These are phyloP conservation scores for Dasypogon diadema DNA, from an alignment of 2,888 invertebrate genomes.

Conservation along the genomic window DNA sequence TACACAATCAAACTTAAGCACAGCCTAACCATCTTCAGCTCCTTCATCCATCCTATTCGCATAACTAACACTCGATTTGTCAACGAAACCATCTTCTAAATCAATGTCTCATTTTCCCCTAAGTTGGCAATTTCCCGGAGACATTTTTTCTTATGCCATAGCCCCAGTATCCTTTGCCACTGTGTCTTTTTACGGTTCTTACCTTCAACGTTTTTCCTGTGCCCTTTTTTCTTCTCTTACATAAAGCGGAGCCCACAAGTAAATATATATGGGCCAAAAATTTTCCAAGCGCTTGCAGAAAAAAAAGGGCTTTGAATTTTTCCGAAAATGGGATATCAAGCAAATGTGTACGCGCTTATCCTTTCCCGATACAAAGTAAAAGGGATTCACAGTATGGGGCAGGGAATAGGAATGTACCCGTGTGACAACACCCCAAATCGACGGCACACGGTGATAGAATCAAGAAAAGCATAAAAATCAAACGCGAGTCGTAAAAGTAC, in stretches of 20 bases:
- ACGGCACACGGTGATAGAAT: not conserved
- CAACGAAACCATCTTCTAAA: constrained; percentile 59
- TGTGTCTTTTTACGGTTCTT: constrained; percentile 17
- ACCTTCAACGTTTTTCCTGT: not conserved
- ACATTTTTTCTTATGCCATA: constrained; percentile 19
- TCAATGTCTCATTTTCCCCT: constrained; percentile 58
- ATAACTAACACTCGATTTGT: constrained; percentile 60
- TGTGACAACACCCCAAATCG: constrained; percentile 15
- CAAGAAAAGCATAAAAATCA: constrained; percentile 34
- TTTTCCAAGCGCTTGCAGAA: constrained; percentile 16
- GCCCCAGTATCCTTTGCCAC: constrained; percentile 1
- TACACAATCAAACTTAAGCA: not conserved
- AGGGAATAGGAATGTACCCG: not conserved
- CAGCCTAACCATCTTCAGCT: constrained; percentile 52
- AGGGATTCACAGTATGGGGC: not conserved
- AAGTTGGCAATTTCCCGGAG: constrained; percentile 53
- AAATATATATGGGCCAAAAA: constrained; percentile 20
- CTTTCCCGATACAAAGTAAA: not conserved
- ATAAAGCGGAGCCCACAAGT: not conserved
- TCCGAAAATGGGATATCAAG: constrained; percentile 28
- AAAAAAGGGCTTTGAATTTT: constrained; percentile 16
- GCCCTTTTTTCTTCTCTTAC: not conserved
- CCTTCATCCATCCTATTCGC: constrained; percentile 56
- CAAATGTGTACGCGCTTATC: constrained; percentile 34
- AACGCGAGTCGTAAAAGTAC: constrained; percentile 39